These are phyloP conservation scores for Hemiprocne comata DNA, from an alignment of 2,113 vertebrate species.

Conservation along the genomic window DNA sequence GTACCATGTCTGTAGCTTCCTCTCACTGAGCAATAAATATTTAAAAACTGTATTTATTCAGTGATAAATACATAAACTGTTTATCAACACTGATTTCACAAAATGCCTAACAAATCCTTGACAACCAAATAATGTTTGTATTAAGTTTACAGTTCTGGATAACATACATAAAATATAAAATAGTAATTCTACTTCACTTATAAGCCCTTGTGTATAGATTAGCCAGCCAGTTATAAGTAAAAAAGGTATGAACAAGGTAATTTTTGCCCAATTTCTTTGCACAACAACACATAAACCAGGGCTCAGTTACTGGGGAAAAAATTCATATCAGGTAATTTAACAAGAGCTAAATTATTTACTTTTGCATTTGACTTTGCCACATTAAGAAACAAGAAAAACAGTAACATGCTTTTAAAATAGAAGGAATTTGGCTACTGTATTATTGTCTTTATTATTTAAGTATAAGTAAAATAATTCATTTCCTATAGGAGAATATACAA, in stretches of 20 bases:
- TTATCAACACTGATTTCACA: slow-evolving; percentile 7
- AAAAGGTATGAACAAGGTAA: background rate
- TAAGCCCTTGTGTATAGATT: background rate
- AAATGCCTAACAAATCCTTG: background rate
- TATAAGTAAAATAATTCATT: background rate
- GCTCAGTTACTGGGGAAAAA: background rate
- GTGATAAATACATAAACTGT: slow-evolving; percentile 53
- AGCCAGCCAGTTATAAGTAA: background rate
- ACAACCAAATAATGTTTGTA: background rate
- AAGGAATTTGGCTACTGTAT: background rate
- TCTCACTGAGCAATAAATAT: slow-evolving; percentile 44
- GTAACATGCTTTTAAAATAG: background rate
- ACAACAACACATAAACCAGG: background rate
- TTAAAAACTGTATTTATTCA: slow-evolving; percentile 49
- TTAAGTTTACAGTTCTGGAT: background rate
- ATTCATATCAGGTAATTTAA: background rate
- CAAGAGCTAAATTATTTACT: background rate
- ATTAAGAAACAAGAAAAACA: background rate
- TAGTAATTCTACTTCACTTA: background rate
- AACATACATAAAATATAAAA: background rate
- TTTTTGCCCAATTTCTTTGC: background rate
- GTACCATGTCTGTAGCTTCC: background rate
- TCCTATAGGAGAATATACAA: background rate
- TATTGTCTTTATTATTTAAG: background rate
- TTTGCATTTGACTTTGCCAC: background rate